phyloP scores from a whole-genome alignment of 2,797 vertebrate genomes.

The Oreochromis mossambicus region DNA sequence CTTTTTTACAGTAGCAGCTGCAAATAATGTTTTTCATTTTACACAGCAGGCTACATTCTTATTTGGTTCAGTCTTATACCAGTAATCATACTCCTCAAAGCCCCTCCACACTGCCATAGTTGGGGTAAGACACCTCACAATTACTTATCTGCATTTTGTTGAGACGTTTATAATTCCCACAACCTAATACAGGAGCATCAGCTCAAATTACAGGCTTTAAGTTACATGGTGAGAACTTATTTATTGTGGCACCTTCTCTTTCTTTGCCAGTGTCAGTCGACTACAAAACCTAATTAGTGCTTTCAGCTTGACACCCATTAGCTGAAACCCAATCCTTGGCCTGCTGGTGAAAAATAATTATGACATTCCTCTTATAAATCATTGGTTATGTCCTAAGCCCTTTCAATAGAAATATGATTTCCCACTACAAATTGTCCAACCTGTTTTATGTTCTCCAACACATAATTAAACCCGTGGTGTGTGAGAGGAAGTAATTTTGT shows the following conservation, averaged over 20 bases:
- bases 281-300: constrained; percentile 92
- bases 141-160: constrained; percentile 83
- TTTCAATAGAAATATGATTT: constrained; percentile 95
- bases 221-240: constrained; percentile 83
- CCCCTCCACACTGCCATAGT: constrained; percentile 61
- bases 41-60: constrained; percentile 46
- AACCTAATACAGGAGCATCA: constrained; percentile 83
- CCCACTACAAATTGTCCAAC: constrained; percentile 91
- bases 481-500: constrained; percentile 94
- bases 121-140: constrained; percentile 78
- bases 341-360: constrained; percentile 86
- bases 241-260: constrained; percentile 87
- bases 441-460: constrained; percentile 91
- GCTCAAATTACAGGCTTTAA: constrained; percentile 88
- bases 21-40: constrained; percentile 43
- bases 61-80: constrained; percentile 60
- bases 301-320: constrained; percentile 85
- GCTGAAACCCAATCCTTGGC: constrained; percentile 84
- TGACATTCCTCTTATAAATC: constrained; percentile 92
- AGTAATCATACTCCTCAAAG: constrained; percentile 77
- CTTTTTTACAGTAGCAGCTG: constrained; percentile 12
- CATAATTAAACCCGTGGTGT: constrained; percentile 90
- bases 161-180: constrained; percentile 85
- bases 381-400: constrained; percentile 85
- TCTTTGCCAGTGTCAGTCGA: constrained; percentile 82